Evolutionary conservation across 2,888 invertebrate genomes (phyloP), one percentile per base, ranked within the genome.

Genomic region (Polietes domitor): DNA sequence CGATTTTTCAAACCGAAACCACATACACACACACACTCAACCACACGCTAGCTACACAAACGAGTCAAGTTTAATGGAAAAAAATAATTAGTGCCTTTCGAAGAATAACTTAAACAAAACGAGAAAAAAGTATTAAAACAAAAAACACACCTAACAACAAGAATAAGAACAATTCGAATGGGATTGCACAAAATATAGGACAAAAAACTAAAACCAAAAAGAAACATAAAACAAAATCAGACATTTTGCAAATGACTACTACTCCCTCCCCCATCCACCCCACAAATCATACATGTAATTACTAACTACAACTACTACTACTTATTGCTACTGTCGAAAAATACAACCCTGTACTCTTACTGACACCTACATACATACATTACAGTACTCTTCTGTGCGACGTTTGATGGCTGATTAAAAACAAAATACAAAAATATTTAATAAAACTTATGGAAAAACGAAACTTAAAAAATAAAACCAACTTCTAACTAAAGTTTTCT

Each of bases 51-150:
- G 12, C 47, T 47, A 47, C 47, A 53, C 53, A 53, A 37, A 53
- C 5, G 10, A 53, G 53, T 53, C 58, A 58, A 26, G 26, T 58
- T 58, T 7, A 24, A 24, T 26, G 24, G 6, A 73, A 73, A 73
- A 55, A 58, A 73, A 74, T 74, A 80, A 80, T 83, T 83, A 83
- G 83, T 83, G 83, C 83, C 83, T 83, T 83, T 83, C 83, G 83
- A 83, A 83, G 58, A 80, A 77, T 74, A 78, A 79, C 71, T 75
- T 75, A 71, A 82, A 70, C 72, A 55, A 68, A 71, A 81, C 10
- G 65, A 43, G 71, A 74, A 77, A 74, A 77, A 12, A 47, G n/a
- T 15, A 74, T 41, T 65, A 55, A 70, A 68, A 58, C 41, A 58
- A 53, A 41, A 43, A 41, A 55, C 15, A 73, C 9, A 24, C 12